Conservation (phyloP, 2,113 vertebrate species). For the Eulemur rufifrons region DNA sequence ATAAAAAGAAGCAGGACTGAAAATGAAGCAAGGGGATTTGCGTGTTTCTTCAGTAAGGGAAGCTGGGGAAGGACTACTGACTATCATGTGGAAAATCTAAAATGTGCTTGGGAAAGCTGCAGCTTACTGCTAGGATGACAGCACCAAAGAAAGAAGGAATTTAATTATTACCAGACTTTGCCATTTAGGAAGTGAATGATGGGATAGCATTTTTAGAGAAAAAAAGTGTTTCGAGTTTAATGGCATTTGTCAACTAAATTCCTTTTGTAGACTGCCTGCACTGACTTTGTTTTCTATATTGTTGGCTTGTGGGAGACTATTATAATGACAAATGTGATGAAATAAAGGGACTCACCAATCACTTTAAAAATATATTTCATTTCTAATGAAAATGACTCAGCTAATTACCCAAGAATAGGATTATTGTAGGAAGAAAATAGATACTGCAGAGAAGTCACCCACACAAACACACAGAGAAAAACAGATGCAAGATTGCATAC, state of each 20-base stretch:
- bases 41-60: background rate
- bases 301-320: background rate
- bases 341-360: background rate
- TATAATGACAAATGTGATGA: background rate
- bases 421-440: background rate
- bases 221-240: background rate
- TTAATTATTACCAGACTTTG: background rate
- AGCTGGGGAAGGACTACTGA: background rate
- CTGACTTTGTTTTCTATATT: background rate
- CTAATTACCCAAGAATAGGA: background rate
- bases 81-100: background rate
- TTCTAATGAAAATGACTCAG: background rate
- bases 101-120: background rate
- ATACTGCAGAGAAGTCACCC: background rate
- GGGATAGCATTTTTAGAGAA: background rate
- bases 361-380: background rate
- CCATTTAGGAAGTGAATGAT: background rate
- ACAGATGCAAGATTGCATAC: background rate
- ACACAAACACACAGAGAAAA: background rate
- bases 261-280: background rate
- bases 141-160: background rate
- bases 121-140: background rate
- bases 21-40: background rate
- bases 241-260: background rate
- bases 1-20: background rate